These are phyloP conservation scores for Salvelinus sp. DNA, from an alignment of 2,113 vertebrate genomes.

Conservation along the genomic window DNA sequence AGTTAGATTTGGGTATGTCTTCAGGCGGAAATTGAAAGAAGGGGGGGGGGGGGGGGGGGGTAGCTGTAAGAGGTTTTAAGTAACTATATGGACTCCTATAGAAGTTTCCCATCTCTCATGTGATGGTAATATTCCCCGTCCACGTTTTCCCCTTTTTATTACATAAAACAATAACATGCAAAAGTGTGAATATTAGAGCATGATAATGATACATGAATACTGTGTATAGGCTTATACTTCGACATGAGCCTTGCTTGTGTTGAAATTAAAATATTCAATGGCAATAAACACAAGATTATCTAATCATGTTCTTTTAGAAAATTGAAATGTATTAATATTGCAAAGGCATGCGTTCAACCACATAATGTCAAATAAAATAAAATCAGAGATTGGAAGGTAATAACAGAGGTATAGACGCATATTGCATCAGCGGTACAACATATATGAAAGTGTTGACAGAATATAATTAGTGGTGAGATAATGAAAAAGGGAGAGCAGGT, in stretches of 20 bases:
- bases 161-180: neutral
- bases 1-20: no score
- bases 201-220: neutral
- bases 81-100: neutral
- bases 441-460: slow-evolving; percentile 35
- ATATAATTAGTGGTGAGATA: slow-evolving; percentile 41
- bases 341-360: neutral
- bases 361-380: no score
- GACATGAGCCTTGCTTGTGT: neutral
- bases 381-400: no score
- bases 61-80: neutral
- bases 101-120: neutral
- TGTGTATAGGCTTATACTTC: neutral
- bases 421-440: no score
- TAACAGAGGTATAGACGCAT: no score
- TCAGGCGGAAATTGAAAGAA: no score
- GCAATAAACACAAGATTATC: neutral
- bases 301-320: neutral
- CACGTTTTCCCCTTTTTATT: neutral
- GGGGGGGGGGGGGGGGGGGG: no score
- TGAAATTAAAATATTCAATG: neutral
- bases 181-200: neutral
- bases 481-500: slow-evolving; percentile 31
- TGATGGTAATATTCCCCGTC: neutral
- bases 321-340: neutral